Percentiles rank a stretch among this genome's conserved stretches.
Evolutionary conservation across 2,888 invertebrate species (phyloP).

Genomic region (Drosophila pseudotalamancana): DNA sequence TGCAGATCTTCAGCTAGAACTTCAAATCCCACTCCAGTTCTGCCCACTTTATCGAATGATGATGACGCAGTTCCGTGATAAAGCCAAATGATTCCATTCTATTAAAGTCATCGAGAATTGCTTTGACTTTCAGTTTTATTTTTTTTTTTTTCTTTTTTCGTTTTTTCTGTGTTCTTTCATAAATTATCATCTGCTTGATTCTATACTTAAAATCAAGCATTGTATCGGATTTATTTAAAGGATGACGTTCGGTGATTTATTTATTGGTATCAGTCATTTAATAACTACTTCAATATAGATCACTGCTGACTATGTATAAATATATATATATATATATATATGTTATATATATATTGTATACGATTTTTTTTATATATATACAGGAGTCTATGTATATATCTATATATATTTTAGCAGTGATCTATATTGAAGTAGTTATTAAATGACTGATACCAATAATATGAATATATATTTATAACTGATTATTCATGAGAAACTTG

Average conservation of each 20-base stretch:
- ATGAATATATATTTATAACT: not conserved
- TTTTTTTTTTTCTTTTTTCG: slow-evolving; percentile 14
- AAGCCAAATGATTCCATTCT: slow-evolving; percentile 43
- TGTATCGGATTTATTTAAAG: slow-evolving; percentile 6
- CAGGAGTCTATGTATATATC: too few relatives aligned
- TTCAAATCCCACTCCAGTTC: slow-evolving; percentile 51
- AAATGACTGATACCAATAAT: too few relatives aligned
- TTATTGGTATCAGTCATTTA: slow-evolving; percentile 18
- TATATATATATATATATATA: not conserved
- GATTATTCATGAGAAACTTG: not conserved
- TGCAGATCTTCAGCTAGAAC: slow-evolving; percentile 29
- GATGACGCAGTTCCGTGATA: slow-evolving; percentile 66
- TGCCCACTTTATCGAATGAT: slow-evolving; percentile 22
- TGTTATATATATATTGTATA: not conserved
- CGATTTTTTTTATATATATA: too few relatives aligned
- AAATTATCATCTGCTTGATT: slow-evolving; percentile 69
- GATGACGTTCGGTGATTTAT: slow-evolving; percentile 41
- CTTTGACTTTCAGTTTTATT: slow-evolving; percentile 54
- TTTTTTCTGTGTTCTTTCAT: slow-evolving; percentile 40
- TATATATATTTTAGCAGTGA: too few relatives aligned
- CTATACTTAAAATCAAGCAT: slow-evolving; percentile 10
- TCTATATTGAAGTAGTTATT: too few relatives aligned
- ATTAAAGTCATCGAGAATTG: slow-evolving; percentile 13
- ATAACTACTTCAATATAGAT: not conserved
- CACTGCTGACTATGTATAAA: slow-evolving; percentile 1